phyloP scores from a whole-genome alignment of 2,113 vertebrate species.

The Cololabis saira region DNA sequence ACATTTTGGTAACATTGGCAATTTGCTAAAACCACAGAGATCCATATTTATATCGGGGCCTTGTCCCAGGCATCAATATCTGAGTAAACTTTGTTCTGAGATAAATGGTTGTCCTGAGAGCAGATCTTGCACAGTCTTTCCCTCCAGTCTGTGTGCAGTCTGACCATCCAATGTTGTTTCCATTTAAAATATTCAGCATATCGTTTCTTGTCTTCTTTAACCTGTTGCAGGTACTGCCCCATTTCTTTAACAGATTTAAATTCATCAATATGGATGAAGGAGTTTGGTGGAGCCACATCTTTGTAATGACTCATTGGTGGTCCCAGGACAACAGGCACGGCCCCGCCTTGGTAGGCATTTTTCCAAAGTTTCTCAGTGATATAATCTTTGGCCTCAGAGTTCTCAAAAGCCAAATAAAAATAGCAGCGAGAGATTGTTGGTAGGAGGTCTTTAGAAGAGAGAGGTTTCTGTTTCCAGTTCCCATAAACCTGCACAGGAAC shows the following conservation, averaged over 20 bases:
- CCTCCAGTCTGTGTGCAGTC: slow-evolving; percentile 82
- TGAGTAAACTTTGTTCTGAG: slow-evolving; percentile 72
- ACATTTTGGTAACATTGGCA: no score
- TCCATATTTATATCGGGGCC: no score
- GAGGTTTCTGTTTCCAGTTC: slow-evolving; percentile 49
- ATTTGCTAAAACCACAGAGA: no score
- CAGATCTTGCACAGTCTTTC: slow-evolving; percentile 90
- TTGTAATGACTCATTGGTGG: slow-evolving; percentile 84
- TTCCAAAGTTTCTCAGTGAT: slow-evolving; percentile 96
- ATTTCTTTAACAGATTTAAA: slow-evolving; percentile 84
- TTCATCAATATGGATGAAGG: slow-evolving; percentile 91
- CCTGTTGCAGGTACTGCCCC: slow-evolving; percentile 77
- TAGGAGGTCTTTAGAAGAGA: slow-evolving; percentile 78
- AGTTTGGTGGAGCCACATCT: slow-evolving; percentile 81
- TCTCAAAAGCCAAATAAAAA: slow-evolving; percentile 96
- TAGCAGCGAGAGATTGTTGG: slow-evolving; percentile 84
- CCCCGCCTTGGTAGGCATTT: slow-evolving; percentile 83
- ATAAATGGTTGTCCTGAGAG: slow-evolving; percentile 67
- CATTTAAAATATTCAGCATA: slow-evolving; percentile 86
- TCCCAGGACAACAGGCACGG: slow-evolving; percentile 90
- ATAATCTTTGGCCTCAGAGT: slow-evolving; percentile 87
- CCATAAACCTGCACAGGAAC: slow-evolving; percentile 86
- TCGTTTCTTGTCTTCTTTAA: slow-evolving; percentile 73
- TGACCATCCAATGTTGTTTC: slow-evolving; percentile 78
- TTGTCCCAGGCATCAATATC: slow-evolving; percentile 82